A percentile compares a stretch with the other conserved stretches of the same genome.
Conservation (phyloP, 2,888 invertebrate genomes). For the Campoplex nolae region DNA sequence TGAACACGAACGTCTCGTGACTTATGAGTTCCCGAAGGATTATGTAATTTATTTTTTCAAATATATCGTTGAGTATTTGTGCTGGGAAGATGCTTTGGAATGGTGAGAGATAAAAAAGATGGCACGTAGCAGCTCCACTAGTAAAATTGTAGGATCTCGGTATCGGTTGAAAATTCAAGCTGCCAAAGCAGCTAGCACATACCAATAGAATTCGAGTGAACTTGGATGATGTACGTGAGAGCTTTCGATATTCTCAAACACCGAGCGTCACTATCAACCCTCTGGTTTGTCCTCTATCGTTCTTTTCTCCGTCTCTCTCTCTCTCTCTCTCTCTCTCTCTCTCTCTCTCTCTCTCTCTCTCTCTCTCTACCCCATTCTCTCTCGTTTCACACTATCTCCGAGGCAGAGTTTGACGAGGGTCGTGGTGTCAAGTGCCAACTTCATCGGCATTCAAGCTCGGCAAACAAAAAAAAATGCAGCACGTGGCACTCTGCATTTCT, state of each 20-base stretch:
- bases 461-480: constrained; percentile 21
- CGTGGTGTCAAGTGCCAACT: constrained; percentile 54
- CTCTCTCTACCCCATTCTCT: background rate
- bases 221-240: constrained; percentile 18
- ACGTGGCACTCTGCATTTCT: constrained; percentile 10
- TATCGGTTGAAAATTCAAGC: constrained; percentile 31
- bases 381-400: constrained; percentile 2
- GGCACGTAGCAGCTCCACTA: background rate
- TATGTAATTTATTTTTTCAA: background rate
- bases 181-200: constrained; percentile 35
- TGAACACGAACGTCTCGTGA: too few species aligned
- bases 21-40: background rate
- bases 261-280: constrained; percentile 10
- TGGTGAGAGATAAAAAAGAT: background rate
- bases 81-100: background rate
- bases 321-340: background rate
- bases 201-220: constrained; percentile 16
- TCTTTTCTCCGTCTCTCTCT: background rate
- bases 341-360: background rate
- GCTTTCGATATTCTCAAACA: constrained; percentile 52
- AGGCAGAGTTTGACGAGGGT: constrained; percentile 55
- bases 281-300: constrained; percentile 20
- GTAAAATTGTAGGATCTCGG: constrained; percentile 18
- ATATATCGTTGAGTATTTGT: background rate
- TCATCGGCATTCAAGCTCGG: constrained; percentile 47